phyloP scores from a whole-genome alignment of 2,797 vertebrate genomes.

The Etheostoma perlongum region DNA sequence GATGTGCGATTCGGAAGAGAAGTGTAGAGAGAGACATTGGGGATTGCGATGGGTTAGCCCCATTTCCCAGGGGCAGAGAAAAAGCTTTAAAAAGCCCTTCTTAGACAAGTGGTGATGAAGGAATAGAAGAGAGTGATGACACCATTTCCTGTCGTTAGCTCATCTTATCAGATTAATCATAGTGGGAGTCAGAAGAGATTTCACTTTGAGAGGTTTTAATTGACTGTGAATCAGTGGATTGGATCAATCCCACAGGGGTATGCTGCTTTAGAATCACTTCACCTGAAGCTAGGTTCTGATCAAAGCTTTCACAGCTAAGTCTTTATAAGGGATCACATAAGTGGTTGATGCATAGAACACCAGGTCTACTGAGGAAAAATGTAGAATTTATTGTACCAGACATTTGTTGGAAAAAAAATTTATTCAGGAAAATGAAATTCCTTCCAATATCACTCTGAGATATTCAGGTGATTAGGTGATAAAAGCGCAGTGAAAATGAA shows the following conservation, averaged over 20 bases:
- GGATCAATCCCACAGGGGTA: slow-evolving; percentile 82
- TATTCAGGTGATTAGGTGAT: slow-evolving; percentile 12
- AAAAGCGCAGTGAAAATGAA: slow-evolving; percentile 22
- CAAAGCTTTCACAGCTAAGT: slow-evolving; percentile 83
- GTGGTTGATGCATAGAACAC: slow-evolving; percentile 79
- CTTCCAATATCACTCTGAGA: slow-evolving; percentile 19
- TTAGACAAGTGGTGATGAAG: slow-evolving; percentile 86
- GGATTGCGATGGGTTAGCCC: slow-evolving; percentile 84
- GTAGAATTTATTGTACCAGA: slow-evolving; percentile 73
- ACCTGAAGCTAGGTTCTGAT: slow-evolving; percentile 85
- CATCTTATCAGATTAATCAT: slow-evolving; percentile 88
- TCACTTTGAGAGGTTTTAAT: slow-evolving; percentile 88
- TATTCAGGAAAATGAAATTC: slow-evolving; percentile 51
- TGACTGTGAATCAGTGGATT: slow-evolving; percentile 86
- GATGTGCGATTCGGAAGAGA: slow-evolving; percentile 71
- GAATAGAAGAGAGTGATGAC: slow-evolving; percentile 85
- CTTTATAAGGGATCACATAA: slow-evolving; percentile 85
- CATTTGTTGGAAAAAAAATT: slow-evolving; percentile 51
- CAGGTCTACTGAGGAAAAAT: slow-evolving; percentile 74
- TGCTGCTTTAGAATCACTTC: slow-evolving; percentile 83
- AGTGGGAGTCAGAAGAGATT: slow-evolving; percentile 84
- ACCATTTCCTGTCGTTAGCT: slow-evolving; percentile 87
- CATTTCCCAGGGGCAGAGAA: slow-evolving; percentile 73
- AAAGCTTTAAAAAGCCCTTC: slow-evolving; percentile 85
- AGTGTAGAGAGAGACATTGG: slow-evolving; percentile 78